Evolutionary conservation across 2,888 invertebrate genomes (phyloP).

Genomic region (Melanostoma mellinum): DNA sequence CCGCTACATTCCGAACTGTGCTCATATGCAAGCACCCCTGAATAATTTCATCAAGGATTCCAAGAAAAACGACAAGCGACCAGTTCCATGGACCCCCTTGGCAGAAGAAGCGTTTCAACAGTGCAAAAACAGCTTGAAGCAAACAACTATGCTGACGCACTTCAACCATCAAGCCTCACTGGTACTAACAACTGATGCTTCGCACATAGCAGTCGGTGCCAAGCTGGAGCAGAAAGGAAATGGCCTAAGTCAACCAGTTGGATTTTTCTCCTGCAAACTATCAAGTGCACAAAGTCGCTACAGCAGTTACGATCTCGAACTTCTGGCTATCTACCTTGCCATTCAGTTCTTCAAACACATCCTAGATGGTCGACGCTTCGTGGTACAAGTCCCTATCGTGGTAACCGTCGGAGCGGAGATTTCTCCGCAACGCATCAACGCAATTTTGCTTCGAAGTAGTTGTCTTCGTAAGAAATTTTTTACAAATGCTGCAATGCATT

Average conservation of each 20-base stretch:
- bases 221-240: constrained; percentile 19
- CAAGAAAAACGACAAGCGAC: constrained; percentile 37
- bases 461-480: too few species aligned
- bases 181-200: constrained; percentile 23
- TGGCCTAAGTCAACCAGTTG: constrained; percentile 2
- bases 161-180: constrained; percentile 9
- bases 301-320: constrained; percentile 12
- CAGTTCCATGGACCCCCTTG: constrained; percentile 6
- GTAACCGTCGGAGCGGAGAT: too few species aligned
- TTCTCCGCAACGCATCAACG: too few species aligned
- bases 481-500: too few species aligned
- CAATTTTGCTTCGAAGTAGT: too few species aligned
- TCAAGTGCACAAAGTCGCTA: constrained; percentile 12
- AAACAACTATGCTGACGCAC: constrained; percentile 12
- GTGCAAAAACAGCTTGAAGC: constrained; percentile 15
- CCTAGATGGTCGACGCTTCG: constrained; percentile 26
- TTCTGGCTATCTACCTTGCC: constrained; percentile 31
- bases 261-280: constrained; percentile 22
- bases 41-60: constrained; percentile 26
- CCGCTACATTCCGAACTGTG: constrained; percentile 32
- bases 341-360: constrained; percentile 28
- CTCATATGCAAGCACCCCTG: constrained; percentile 5
- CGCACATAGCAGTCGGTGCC: constrained; percentile 29
- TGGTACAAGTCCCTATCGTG: too few species aligned
- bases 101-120: constrained; percentile 20